Conservation (phyloP, 2,888 invertebrate species). For the Athalia circularis region DNA sequence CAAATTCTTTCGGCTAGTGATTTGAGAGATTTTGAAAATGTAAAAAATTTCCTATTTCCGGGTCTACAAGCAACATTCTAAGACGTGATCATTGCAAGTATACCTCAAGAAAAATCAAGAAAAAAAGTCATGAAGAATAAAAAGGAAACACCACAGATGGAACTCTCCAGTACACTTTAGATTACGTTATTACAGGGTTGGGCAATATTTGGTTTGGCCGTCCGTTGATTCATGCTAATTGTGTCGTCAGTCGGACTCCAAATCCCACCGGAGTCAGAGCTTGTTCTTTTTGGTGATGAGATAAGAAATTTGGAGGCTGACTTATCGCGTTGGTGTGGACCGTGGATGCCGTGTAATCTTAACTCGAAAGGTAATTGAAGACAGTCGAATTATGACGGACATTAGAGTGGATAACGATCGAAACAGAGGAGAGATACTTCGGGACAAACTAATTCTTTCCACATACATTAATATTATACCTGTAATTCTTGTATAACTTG, state of each 20-base stretch:
- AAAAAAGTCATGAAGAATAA: not conserved
- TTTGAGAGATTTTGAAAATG: not conserved
- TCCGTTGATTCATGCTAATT: constrained; percentile 17
- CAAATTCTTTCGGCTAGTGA: constrained; percentile 35
- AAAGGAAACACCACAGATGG: constrained; percentile 18
- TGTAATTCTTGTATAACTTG: constrained; percentile 72
- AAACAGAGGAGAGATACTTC: constrained; percentile 7
- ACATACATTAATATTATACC: constrained; percentile 59
- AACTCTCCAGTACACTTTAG: constrained; percentile 8
- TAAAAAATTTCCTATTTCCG: not conserved
- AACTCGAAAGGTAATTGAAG: not conserved
- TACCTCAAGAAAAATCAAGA: not conserved
- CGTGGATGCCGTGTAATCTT: not conserved
- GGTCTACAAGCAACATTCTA: too few relatives aligned
- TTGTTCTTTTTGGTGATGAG: not conserved
- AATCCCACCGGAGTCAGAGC: not conserved
- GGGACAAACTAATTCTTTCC: not conserved
- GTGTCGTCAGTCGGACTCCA: not conserved
- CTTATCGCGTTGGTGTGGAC: not conserved
- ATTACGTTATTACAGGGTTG: constrained; percentile 12
- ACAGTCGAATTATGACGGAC: not conserved
- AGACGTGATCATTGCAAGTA: too few relatives aligned
- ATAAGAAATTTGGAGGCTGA: not conserved
- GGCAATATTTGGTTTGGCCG: not conserved
- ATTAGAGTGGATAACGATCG: not conserved